These are phyloP conservation scores for Olivierus martensii DNA, from an alignment of 1,140 invertebrate species.

Conservation along the genomic window DNA sequence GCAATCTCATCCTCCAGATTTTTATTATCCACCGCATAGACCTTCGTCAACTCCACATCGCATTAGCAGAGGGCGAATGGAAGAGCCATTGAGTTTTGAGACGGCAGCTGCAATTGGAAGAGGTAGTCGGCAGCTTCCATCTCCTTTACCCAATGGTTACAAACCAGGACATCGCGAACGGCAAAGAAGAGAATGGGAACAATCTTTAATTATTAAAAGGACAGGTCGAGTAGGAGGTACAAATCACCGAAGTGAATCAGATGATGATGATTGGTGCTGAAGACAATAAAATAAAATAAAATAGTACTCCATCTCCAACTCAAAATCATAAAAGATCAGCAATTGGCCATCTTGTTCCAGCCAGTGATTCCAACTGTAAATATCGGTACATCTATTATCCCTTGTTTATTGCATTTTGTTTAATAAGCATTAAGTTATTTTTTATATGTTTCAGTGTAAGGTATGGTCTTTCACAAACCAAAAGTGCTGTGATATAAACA, in stretches of 20 bases:
- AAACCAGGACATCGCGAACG: constrained; percentile 39
- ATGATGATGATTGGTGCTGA: constrained; percentile 17
- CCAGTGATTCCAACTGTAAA: no score
- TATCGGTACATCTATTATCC: no score
- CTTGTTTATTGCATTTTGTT: no score
- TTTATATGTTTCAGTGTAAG: no score
- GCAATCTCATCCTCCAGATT: not conserved
- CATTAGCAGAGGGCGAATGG: not conserved
- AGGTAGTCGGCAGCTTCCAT: constrained; percentile 59
- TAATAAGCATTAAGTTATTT: no score
- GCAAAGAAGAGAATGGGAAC: constrained; percentile 2
- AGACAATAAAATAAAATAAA: no score
- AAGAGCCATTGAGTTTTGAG: constrained; percentile 60
- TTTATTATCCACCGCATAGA: not conserved
- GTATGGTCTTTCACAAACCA: no score
- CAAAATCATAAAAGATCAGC: no score
- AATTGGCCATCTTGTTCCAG: no score
- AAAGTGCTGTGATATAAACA: no score
- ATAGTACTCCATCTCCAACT: no score
- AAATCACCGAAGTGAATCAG: constrained; percentile 7
- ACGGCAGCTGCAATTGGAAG: constrained; percentile 72
- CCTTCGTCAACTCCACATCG: not conserved
- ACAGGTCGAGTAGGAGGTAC: constrained; percentile 5
- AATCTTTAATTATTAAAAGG: constrained; percentile 1
- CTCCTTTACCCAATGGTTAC: constrained; percentile 68